Evolutionary conservation across 2,888 invertebrate genomes (phyloP).

Genomic region (Lathronympha strigana): DNA sequence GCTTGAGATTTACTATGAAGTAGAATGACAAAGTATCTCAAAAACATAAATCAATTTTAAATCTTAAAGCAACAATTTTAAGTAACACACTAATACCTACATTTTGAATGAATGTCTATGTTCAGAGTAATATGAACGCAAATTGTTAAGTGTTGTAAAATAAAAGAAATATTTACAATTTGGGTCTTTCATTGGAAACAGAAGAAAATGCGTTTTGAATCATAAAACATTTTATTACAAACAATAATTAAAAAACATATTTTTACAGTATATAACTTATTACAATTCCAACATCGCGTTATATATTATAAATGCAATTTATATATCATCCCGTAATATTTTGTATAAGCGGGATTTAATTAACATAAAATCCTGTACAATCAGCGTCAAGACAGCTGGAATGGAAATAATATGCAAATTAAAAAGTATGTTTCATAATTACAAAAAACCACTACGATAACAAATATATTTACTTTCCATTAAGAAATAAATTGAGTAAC

Average conservation of each 20-base stretch:
- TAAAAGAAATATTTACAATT: slow-evolving; percentile 56
- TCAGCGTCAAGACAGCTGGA: slow-evolving; percentile 47
- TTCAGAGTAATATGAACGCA: slow-evolving; percentile 56
- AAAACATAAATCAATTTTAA: slow-evolving; percentile 34
- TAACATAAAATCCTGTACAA: slow-evolving; percentile 41
- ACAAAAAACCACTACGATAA: slow-evolving; percentile 37
- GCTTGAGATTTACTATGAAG: slow-evolving; percentile 46
- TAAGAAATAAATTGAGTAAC: slow-evolving; percentile 11
- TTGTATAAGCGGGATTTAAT: slow-evolving; percentile 37
- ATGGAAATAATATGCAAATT: slow-evolving; percentile 47
- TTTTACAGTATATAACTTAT: slow-evolving; percentile 67
- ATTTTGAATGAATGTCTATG: slow-evolving; percentile 53
- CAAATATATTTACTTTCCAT: slow-evolving; percentile 29
- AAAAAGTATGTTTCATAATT: slow-evolving; percentile 41
- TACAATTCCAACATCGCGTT: slow-evolving; percentile 76
- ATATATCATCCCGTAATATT: slow-evolving; percentile 52
- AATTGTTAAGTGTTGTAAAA: slow-evolving; percentile 66
- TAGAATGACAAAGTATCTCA: slow-evolving; percentile 14
- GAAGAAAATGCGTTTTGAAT: slow-evolving; percentile 48
- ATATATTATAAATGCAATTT: slow-evolving; percentile 73
- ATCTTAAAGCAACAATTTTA: slow-evolving; percentile 47
- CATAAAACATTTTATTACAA: slow-evolving; percentile 82
- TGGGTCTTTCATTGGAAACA: slow-evolving; percentile 4
- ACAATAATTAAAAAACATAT: slow-evolving; percentile 80
- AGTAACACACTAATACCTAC: slow-evolving; percentile 45